Evolutionary conservation across 1,140 invertebrate species (phyloP).

Genomic region (Helicoverpa armigera): DNA sequence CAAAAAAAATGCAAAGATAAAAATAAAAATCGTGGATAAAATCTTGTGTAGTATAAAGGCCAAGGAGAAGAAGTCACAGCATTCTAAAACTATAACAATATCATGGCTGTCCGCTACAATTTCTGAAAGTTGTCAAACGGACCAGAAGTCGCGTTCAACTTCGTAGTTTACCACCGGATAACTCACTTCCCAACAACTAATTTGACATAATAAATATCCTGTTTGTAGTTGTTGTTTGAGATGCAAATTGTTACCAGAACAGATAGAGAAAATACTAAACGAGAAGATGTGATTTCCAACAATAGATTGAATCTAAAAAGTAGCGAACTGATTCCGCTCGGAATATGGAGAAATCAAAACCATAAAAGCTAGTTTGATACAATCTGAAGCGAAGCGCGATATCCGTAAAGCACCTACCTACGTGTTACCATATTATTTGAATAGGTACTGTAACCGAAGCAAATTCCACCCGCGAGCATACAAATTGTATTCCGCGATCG

Average conservation of each 20-base stretch:
- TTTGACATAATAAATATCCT: slow-evolving; percentile 14
- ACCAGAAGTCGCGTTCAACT: slow-evolving; percentile 14
- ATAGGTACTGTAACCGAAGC: slow-evolving; percentile 37
- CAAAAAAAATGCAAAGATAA: too few species aligned
- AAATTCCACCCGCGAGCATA: slow-evolving; percentile 49
- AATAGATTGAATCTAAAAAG: too few species aligned
- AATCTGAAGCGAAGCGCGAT: slow-evolving; percentile 33
- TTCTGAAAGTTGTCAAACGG: slow-evolving; percentile 15
- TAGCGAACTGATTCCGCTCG: too few species aligned
- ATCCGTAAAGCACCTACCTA: slow-evolving; percentile 36
- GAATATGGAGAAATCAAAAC: not conserved
- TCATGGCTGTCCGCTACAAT: not conserved
- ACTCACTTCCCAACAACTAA: slow-evolving; percentile 19
- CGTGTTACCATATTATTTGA: slow-evolving; percentile 44
- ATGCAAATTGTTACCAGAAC: not conserved
- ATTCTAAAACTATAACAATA: not conserved
- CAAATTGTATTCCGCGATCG: slow-evolving; percentile 50
- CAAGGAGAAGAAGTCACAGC: not conserved
- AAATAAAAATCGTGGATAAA: too few species aligned
- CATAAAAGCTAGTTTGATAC: slow-evolving; percentile 2
- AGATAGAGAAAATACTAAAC: not conserved
- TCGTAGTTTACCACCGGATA: slow-evolving; percentile 1
- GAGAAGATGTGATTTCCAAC: too few species aligned
- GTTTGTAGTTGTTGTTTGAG: slow-evolving; percentile 15
- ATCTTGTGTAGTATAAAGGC: too few species aligned